Conservation (phyloP, 2,797 vertebrate genomes). For the Cirrhinus mrigala region DNA sequence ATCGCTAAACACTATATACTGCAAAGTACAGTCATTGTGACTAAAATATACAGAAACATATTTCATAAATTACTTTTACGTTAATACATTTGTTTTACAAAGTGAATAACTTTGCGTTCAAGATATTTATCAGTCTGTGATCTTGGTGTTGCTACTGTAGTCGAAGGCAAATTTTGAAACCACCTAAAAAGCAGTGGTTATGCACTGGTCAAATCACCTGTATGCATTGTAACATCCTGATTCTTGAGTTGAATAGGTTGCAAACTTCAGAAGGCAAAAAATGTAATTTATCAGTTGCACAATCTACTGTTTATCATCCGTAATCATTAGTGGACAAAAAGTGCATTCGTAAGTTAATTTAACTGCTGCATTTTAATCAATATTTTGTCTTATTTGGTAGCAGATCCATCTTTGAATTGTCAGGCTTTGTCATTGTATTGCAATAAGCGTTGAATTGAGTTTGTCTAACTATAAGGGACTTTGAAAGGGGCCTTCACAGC, state of each 20-base stretch:
- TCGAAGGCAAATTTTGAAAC: not conserved
- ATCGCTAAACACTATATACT: no score
- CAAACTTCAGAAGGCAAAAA: not conserved
- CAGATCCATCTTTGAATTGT: constrained; percentile 57
- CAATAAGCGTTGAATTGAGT: not conserved
- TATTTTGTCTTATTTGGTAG: constrained; percentile 48
- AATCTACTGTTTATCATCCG: not conserved
- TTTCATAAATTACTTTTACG: no score
- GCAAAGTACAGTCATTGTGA: no score
- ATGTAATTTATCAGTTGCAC: not conserved
- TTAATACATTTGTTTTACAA: no score
- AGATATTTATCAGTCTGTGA: no score
- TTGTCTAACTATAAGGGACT: constrained; percentile 55
- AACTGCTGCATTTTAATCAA: constrained; percentile 33
- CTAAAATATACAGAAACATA: no score
- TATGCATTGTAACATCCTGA: not conserved
- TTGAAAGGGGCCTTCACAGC: constrained; percentile 72
- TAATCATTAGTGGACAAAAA: not conserved
- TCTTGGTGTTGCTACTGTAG: no score
- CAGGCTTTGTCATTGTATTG: constrained; percentile 3
- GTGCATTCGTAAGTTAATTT: not conserved
- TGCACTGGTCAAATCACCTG: not conserved
- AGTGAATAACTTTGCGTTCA: no score
- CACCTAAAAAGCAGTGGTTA: not conserved
- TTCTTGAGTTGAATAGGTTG: not conserved